These are phyloP conservation scores for Cryptotermes secundus DNA, from an alignment of 1,140 invertebrate species.

Conservation along the genomic window DNA sequence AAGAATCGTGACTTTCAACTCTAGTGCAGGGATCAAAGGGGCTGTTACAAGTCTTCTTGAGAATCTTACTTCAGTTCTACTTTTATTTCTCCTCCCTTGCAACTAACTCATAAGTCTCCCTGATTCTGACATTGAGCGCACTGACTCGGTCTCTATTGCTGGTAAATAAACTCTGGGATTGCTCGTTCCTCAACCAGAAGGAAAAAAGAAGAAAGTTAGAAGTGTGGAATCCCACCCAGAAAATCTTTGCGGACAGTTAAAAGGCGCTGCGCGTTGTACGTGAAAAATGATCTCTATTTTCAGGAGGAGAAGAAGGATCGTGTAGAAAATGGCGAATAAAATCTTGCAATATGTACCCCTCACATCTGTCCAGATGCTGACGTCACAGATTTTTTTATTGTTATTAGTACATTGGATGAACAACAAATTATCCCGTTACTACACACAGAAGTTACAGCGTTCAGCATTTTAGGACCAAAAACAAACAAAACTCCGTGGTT, in stretches of 20 bases:
- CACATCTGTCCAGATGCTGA: too few species aligned
- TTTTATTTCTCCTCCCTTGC: background rate
- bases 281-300: slow-evolving; percentile 8
- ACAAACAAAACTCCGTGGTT: too few species aligned
- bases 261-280: background rate
- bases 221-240: background rate
- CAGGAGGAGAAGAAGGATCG: background rate
- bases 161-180: slow-evolving; percentile 6
- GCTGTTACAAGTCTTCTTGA: background rate
- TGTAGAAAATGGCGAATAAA: background rate
- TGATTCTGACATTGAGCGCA: background rate
- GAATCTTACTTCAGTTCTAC: background rate
- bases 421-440: too few species aligned
- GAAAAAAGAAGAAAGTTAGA: background rate
- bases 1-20: background rate
- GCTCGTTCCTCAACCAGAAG: background rate
- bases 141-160: background rate
- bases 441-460: too few species aligned
- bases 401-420: too few species aligned
- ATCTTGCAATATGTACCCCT: too few species aligned
- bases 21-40: background rate
- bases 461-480: too few species aligned
- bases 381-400: too few species aligned
- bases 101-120: slow-evolving; percentile 15
- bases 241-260: slow-evolving; percentile 4